Evolutionary conservation across 2,113 vertebrate genomes (phyloP).

Genomic region (Trogon melanurus): DNA sequence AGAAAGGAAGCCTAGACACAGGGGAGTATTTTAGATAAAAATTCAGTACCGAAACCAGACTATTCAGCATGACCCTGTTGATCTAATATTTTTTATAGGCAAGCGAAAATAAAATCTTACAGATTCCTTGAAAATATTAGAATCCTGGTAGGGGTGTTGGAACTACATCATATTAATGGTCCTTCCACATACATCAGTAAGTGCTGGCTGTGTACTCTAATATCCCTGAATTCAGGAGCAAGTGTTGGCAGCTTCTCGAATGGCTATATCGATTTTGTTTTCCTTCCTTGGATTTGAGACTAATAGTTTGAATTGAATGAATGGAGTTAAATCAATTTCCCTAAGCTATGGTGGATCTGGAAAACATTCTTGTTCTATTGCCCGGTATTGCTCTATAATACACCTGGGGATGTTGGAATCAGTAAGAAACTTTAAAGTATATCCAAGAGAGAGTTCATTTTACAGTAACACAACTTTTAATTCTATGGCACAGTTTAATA

Average conservation of each 20-base stretch:
- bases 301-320: slow-evolving; percentile 1
- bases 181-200: neutral
- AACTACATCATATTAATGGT: neutral
- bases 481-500: neutral
- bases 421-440: neutral
- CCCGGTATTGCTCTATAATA: neutral
- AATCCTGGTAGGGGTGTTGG: neutral
- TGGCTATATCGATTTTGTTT: slow-evolving; percentile 29
- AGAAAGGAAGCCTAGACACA: neutral
- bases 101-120: neutral
- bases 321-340: neutral
- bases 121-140: neutral
- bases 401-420: neutral
- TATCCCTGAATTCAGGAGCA: neutral
- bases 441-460: neutral
- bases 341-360: neutral
- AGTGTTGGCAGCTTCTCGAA: neutral
- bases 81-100: neutral
- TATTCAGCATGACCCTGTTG: neutral
- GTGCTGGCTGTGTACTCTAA: neutral
- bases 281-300: slow-evolving; percentile 5
- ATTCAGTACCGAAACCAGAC: neutral
- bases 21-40: neutral
- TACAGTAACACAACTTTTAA: neutral
- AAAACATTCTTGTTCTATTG: neutral